Conservation (phyloP, 2,888 invertebrate genomes). For the Phlogophora meticulosa region DNA sequence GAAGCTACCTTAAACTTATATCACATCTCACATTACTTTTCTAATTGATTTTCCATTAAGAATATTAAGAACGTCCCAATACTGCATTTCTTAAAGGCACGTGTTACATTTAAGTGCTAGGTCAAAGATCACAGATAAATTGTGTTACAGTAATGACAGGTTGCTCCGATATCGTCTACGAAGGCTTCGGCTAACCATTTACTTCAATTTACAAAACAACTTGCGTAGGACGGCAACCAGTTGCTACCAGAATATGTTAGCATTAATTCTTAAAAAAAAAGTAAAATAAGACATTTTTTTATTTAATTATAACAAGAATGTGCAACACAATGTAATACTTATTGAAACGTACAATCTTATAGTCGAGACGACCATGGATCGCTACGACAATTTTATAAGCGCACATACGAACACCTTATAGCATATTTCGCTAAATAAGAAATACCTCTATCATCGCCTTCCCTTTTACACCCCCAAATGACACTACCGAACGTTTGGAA, state of each 20-base stretch:
- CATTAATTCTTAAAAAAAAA: constrained; percentile 8
- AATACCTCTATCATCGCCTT: constrained; percentile 78
- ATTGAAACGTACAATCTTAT: constrained; percentile 28
- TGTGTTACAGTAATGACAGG: constrained; percentile 30
- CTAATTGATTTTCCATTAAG: constrained; percentile 3
- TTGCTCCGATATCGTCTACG: constrained; percentile 18
- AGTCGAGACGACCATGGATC: constrained; percentile 47
- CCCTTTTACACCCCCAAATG: constrained; percentile 75
- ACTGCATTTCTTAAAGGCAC: constrained; percentile 24
- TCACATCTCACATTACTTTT: neutral
- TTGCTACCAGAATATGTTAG: constrained; percentile 20
- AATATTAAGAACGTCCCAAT: neutral
- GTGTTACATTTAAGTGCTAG: constrained; percentile 47
- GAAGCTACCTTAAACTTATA: neutral
- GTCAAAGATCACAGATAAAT: constrained; percentile 50
- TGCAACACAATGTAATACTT: constrained; percentile 33
- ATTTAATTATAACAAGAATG: constrained; percentile 46
- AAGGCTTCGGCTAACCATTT: constrained; percentile 15
- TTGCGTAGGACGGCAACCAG: constrained; percentile 38
- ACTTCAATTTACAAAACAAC: constrained; percentile 40
- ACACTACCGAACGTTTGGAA: constrained; percentile 68
- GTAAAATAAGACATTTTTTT: constrained; percentile 8
- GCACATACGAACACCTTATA: constrained; percentile 62
- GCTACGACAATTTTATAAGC: constrained; percentile 61
- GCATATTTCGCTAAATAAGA: constrained; percentile 81